Evolutionary conservation across 2,113 vertebrate genomes (phyloP).

Genomic region (Hydropotes inermis): DNA sequence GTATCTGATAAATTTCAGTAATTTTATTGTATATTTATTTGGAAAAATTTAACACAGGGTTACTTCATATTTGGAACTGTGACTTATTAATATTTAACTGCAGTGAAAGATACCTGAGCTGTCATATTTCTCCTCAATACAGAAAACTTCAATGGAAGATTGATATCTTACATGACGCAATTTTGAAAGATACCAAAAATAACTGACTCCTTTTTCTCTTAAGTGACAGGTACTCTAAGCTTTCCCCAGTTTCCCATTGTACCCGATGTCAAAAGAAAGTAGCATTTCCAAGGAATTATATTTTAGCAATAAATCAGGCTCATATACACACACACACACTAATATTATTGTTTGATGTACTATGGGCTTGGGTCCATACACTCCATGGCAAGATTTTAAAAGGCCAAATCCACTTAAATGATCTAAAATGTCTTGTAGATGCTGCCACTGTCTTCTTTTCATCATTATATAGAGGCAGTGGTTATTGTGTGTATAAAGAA

Average conservation of each 20-base stretch:
- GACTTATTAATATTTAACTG: not conserved
- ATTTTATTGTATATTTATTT: slow-evolving; percentile 19
- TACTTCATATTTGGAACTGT: slow-evolving; percentile 28
- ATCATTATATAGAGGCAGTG: not conserved
- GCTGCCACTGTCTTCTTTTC: not conserved
- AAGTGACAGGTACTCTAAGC: slow-evolving; percentile 11
- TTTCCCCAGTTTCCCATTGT: not conserved
- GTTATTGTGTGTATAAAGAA: not conserved
- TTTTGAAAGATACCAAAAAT: slow-evolving; percentile 46
- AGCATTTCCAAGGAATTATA: not conserved
- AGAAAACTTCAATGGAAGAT: slow-evolving; percentile 41
- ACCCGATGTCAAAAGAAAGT: not conserved
- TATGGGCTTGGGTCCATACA: not conserved
- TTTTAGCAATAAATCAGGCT: not conserved
- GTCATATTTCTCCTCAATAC: slow-evolving; percentile 34
- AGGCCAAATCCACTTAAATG: not conserved
- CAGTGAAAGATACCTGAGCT: not conserved
- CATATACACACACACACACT: not conserved
- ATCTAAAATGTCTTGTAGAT: not conserved
- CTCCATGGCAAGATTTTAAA: slow-evolving; percentile 19
- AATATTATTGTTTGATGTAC: not conserved
- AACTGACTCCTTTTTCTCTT: slow-evolving; percentile 25
- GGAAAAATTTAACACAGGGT: not conserved
- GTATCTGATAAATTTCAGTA: not conserved
- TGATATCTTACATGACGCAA: not conserved